Percentiles rank a stretch among this genome's conserved stretches.
These are phyloP conservation scores for Otus sunia DNA, from an alignment of 2,113 vertebrate species.

Conservation along the genomic window DNA sequence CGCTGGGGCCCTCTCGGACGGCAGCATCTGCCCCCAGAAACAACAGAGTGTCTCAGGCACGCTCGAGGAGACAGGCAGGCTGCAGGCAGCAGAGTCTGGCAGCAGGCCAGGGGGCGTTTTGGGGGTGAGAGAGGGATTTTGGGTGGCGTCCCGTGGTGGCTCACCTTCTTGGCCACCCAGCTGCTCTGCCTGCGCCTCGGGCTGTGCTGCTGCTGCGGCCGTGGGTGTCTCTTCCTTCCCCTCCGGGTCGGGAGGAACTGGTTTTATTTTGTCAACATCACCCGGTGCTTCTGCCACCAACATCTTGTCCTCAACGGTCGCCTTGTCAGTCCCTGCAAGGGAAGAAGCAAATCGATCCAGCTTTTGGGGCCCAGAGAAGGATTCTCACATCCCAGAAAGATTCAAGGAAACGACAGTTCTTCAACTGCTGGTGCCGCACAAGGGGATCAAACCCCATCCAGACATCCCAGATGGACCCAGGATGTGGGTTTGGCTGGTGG, in stretches of 20 bases:
- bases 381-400: not conserved
- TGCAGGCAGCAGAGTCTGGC: not conserved
- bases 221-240: not conserved
- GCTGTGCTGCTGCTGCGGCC: slow-evolving; percentile 16
- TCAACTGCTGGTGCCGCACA: not conserved
- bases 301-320: not conserved
- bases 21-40: slow-evolving; percentile 16
- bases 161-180: not conserved
- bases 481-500: not conserved
- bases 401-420: not conserved
- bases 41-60: fast-evolving
- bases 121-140: not conserved
- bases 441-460: not conserved
- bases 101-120: not conserved
- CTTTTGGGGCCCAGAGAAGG: not conserved
- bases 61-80: fast-evolving
- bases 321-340: slow-evolving; percentile 16
- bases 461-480: fast-evolving
- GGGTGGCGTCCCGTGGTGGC: fast-evolving
- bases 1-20: not conserved
- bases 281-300: not conserved
- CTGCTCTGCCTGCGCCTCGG: not conserved
- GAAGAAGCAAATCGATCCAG: not conserved
- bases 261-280: not conserved
- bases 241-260: fast-evolving